A percentile compares a stretch with the other conserved stretches of the same genome.
These are phyloP conservation scores for Cephus nigrinus DNA, from an alignment of 2,888 invertebrate genomes.

Conservation along the genomic window DNA sequence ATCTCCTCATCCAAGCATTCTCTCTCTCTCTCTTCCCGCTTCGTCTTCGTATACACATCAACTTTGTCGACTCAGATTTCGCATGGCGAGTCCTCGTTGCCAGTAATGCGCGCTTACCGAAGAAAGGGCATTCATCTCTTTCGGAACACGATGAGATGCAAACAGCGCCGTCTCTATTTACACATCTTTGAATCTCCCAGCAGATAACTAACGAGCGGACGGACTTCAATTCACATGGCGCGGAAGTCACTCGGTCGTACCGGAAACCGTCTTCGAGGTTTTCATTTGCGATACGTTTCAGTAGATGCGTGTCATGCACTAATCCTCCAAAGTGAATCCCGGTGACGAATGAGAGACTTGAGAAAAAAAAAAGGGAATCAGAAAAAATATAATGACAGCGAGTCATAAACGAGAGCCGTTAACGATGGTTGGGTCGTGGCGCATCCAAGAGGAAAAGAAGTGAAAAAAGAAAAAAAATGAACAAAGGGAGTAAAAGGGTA, in stretches of 20 bases:
- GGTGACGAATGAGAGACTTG: neutral
- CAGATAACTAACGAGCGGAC: slow-evolving; percentile 42
- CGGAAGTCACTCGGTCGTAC: neutral
- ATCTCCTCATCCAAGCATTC: neutral
- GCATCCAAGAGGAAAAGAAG: neutral
- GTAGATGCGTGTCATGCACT: neutral
- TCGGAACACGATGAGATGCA: slow-evolving; percentile 62
- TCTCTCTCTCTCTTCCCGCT: neutral
- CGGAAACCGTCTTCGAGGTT: neutral
- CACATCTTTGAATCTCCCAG: slow-evolving; percentile 63
- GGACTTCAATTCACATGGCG: neutral
- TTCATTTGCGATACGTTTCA: neutral
- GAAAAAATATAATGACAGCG: neutral
- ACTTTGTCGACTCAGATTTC: neutral
- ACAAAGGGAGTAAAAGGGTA: neutral
- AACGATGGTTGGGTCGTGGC: neutral
- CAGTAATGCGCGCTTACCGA: neutral
- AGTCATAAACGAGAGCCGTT: neutral
- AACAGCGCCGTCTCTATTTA: slow-evolving; percentile 61
- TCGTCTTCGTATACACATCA: neutral
- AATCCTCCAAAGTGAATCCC: neutral
- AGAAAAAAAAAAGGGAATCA: neutral
- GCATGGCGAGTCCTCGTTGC: neutral
- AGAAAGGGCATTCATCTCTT: slow-evolving; percentile 53
- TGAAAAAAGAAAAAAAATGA: neutral